Conservation (phyloP, 2,888 invertebrate species). For the Eudemis profundana region DNA sequence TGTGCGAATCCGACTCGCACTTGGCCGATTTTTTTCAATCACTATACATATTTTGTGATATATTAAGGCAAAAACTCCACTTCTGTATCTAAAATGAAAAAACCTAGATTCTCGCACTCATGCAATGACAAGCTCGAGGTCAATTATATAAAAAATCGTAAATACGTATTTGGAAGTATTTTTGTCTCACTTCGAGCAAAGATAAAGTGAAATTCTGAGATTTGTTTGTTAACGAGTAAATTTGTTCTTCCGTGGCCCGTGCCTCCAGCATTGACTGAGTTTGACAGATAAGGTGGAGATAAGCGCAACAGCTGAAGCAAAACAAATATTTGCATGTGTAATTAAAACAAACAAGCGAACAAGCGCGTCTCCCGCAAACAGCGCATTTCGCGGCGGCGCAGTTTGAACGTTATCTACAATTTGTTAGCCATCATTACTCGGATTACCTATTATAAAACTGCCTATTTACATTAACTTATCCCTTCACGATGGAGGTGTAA, state of each 20-base stretch:
- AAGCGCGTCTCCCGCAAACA: conserved; percentile 65
- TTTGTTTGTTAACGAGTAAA: conserved; percentile 44
- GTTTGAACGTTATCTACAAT: conserved; percentile 45
- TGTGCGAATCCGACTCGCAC: too few relatives aligned
- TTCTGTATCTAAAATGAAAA: not conserved
- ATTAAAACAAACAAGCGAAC: conserved; percentile 74
- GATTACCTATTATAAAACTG: conserved; percentile 21
- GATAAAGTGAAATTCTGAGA: conserved; percentile 19
- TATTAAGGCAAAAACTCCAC: not conserved
- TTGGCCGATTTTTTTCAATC: too few relatives aligned
- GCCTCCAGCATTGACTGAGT: conserved; percentile 82
- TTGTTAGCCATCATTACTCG: conserved; percentile 17
- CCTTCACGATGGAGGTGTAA: not conserved
- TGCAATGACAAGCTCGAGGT: not conserved
- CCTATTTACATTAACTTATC: conserved; percentile 19
- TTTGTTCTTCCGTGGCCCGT: conserved; percentile 67
- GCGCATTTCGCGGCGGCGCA: conserved; percentile 64
- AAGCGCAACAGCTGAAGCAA: conserved; percentile 72
- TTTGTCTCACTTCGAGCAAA: not conserved
- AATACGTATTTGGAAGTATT: too few relatives aligned
- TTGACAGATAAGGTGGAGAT: conserved; percentile 83
- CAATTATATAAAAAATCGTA: not conserved
- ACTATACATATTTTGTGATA: too few relatives aligned
- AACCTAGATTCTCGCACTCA: not conserved
- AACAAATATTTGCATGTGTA: conserved; percentile 78